Percentiles rank a stretch among this genome's conserved stretches.
These are phyloP conservation scores for Trichonephila clavata DNA, from an alignment of 1,140 invertebrate species.

Conservation along the genomic window DNA sequence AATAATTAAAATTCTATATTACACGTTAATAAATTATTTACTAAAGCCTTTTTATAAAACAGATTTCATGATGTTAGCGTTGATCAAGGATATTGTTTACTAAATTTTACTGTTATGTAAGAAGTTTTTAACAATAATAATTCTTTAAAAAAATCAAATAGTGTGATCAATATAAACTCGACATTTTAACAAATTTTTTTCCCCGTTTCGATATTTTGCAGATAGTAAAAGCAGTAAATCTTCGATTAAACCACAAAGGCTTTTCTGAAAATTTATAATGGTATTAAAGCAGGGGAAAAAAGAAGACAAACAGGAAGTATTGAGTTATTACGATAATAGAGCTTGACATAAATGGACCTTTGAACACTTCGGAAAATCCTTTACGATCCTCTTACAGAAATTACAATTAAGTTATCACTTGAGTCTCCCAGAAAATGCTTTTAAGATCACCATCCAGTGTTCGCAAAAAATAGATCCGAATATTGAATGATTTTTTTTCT, in stretches of 20 bases:
- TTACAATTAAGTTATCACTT: conserved; percentile 13
- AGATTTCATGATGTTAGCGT: no score
- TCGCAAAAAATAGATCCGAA: not conserved
- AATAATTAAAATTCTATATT: no score
- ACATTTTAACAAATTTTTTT: not conserved
- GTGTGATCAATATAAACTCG: not conserved
- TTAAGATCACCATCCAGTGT: not conserved
- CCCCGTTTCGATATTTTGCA: not conserved
- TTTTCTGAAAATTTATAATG: not conserved
- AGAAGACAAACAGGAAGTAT: not conserved
- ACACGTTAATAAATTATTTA: no score
- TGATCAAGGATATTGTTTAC: no score
- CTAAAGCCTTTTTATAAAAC: no score
- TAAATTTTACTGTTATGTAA: no score
- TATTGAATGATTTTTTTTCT: not conserved
- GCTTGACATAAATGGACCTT: conserved; percentile 10
- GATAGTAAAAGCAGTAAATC: not conserved
- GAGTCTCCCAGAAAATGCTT: not conserved
- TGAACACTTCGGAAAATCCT: not conserved
- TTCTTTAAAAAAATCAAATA: no score
- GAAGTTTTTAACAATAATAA: no score
- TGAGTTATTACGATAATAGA: conserved; percentile 18
- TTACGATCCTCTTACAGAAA: conserved; percentile 14
- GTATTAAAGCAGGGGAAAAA: not conserved
- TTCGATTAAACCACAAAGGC: not conserved